Conservation (phyloP, 2,888 invertebrate species). For the Junonia oenone region DNA sequence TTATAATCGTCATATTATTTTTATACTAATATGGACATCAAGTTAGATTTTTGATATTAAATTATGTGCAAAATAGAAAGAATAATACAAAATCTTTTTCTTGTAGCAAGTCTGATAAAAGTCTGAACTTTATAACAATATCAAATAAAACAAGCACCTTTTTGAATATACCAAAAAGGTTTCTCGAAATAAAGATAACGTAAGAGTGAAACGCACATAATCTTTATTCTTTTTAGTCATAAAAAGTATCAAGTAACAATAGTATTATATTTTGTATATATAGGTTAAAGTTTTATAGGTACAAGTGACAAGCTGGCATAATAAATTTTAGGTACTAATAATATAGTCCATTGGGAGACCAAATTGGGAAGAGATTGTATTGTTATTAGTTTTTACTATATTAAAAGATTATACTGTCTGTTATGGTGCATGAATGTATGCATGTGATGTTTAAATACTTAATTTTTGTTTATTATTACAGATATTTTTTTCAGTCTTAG, state of each 20-base stretch:
- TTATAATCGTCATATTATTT: background rate
- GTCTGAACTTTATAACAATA: background rate
- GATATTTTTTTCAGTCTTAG: background rate
- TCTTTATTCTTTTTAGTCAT: constrained; percentile 57
- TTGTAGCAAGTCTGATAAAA: background rate
- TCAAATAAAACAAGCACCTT: background rate
- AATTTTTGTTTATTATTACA: constrained; percentile 4
- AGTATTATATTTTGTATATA: constrained; percentile 42
- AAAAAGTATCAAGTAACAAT: constrained; percentile 32
- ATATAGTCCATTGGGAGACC: constrained; percentile 16
- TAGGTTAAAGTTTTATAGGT: constrained; percentile 52
- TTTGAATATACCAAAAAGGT: background rate
- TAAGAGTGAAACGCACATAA: constrained; percentile 58
- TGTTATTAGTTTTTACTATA: constrained; percentile 19
- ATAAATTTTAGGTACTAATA: constrained; percentile 3
- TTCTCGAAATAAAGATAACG: background rate
- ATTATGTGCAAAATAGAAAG: background rate
- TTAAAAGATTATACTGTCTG: constrained; percentile 22
- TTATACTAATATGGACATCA: background rate
- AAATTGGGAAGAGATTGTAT: constrained; percentile 15
- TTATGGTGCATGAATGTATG: constrained; percentile 48
- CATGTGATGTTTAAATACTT: constrained; percentile 29
- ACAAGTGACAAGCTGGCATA: constrained; percentile 47
- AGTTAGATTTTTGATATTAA: background rate
- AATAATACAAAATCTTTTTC: background rate